These are phyloP conservation scores for Scaptomyza montana DNA, from an alignment of 1,140 invertebrate species.

Conservation along the genomic window DNA sequence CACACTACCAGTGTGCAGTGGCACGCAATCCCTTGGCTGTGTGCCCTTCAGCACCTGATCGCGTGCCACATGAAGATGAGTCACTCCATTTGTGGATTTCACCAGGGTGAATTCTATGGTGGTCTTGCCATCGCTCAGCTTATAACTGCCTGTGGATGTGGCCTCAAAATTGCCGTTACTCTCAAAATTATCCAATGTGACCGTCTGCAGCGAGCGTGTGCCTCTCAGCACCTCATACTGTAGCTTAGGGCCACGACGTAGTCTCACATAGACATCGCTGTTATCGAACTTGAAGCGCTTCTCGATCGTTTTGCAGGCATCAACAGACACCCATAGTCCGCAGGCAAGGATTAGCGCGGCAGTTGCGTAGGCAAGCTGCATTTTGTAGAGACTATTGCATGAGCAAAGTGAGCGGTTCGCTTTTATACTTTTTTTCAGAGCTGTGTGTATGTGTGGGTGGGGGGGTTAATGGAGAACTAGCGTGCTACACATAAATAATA, in stretches of 20 bases:
- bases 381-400: slow-evolving; percentile 24
- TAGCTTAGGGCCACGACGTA: slow-evolving; percentile 60
- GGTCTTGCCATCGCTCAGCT: slow-evolving; percentile 53
- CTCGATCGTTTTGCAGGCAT: slow-evolving; percentile 55
- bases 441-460: too few species aligned
- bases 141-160: slow-evolving; percentile 47
- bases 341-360: slow-evolving; percentile 30
- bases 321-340: slow-evolving; percentile 31
- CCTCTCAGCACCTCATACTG: slow-evolving; percentile 77
- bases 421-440: slow-evolving; percentile 19
- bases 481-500: slow-evolving; percentile 53
- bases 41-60: slow-evolving; percentile 53
- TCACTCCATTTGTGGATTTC: slow-evolving; percentile 42
- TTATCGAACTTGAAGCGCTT: slow-evolving; percentile 71
- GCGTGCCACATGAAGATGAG: slow-evolving; percentile 68
- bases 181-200: slow-evolving; percentile 73
- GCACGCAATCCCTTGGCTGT: slow-evolving; percentile 73
- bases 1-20: slow-evolving; percentile 37
- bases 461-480: neutral
- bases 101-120: slow-evolving; percentile 64
- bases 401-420: neutral
- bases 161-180: slow-evolving; percentile 55
- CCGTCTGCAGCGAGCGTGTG: slow-evolving; percentile 53
- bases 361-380: slow-evolving; percentile 28
- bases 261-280: slow-evolving; percentile 69